phyloP scores from a whole-genome alignment of 2,797 vertebrate species.

The Falco peregrinus region DNA sequence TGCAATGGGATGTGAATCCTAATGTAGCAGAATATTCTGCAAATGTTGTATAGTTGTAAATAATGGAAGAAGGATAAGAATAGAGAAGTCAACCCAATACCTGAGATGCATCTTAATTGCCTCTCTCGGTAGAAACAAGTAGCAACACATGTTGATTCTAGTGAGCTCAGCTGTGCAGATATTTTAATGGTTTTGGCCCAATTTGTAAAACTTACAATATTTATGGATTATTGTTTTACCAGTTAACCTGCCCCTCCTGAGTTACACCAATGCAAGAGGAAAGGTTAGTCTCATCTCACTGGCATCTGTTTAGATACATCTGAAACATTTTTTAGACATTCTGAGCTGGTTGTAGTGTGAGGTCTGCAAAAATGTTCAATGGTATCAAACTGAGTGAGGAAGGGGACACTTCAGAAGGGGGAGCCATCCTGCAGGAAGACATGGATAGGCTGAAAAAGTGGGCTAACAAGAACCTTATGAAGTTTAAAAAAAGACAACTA shows the following conservation, averaged over 20 bases:
- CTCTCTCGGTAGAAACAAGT: not conserved
- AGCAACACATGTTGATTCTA: not conserved
- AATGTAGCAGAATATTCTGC: conserved; percentile 20
- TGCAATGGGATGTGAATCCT: not conserved
- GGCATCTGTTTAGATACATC: not conserved
- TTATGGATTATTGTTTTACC: not conserved
- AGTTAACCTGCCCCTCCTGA: not conserved
- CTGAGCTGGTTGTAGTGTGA: not conserved
- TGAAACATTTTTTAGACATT: not conserved
- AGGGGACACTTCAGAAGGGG: not conserved
- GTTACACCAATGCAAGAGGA: not conserved
- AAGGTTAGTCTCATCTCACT: too few species aligned
- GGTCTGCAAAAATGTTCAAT: not conserved
- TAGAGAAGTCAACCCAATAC: not conserved
- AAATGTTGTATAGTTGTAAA: conserved; percentile 12
- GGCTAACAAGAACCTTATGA: too few species aligned
- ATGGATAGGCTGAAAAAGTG: too few species aligned
- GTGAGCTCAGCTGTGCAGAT: not conserved
- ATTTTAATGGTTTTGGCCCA: not conserved
- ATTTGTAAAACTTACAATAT: not conserved
- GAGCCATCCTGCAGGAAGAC: too few species aligned
- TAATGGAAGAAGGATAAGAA: conserved; percentile 45
- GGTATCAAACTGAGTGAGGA: not conserved
- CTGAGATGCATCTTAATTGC: conserved; percentile 37
- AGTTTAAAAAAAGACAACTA: too few species aligned